Conservation (phyloP, 1,140 invertebrate species). For the Scaptomyza hsui region DNA sequence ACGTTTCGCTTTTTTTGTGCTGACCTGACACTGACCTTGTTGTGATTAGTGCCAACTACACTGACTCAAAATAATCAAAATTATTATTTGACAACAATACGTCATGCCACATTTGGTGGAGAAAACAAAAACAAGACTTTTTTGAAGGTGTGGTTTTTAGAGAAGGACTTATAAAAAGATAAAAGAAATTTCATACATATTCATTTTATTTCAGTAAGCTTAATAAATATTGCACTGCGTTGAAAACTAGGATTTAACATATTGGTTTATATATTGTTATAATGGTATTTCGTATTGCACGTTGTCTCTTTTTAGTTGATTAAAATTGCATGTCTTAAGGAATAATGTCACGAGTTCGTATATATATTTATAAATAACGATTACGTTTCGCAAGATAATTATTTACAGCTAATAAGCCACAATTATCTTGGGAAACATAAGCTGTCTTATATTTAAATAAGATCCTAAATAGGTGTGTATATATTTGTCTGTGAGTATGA, state of each 20-base stretch:
- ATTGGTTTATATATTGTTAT: slow-evolving; percentile 9
- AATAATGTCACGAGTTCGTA: slow-evolving; percentile 52
- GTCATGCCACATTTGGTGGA: not conserved
- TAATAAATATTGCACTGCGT: slow-evolving; percentile 73
- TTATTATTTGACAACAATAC: slow-evolving; percentile 25
- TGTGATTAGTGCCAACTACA: slow-evolving; percentile 29
- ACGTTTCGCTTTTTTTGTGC: slow-evolving; percentile 51
- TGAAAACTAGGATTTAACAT: slow-evolving; percentile 33
- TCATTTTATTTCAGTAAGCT: slow-evolving; percentile 36
- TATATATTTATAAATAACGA: slow-evolving; percentile 29
- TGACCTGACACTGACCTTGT: slow-evolving; percentile 39
- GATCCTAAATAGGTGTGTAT: slow-evolving; percentile 21
- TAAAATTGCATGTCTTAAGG: slow-evolving; percentile 41
- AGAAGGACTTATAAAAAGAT: too few relatives aligned
- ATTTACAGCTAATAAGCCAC: not conserved
- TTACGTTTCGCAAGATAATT: slow-evolving; percentile 81
- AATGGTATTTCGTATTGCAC: slow-evolving; percentile 71
- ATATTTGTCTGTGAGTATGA: slow-evolving; percentile 30
- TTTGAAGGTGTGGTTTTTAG: too few relatives aligned
- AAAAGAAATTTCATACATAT: slow-evolving; percentile 4
- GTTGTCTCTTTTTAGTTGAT: slow-evolving; percentile 29
- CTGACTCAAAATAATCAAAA: slow-evolving; percentile 19
- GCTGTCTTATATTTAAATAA: slow-evolving; percentile 31
- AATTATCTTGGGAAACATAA: slow-evolving; percentile 82
- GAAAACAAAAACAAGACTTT: not conserved